Conservation (phyloP, 2,797 vertebrate genomes). For the Epinephelus coioides region DNA sequence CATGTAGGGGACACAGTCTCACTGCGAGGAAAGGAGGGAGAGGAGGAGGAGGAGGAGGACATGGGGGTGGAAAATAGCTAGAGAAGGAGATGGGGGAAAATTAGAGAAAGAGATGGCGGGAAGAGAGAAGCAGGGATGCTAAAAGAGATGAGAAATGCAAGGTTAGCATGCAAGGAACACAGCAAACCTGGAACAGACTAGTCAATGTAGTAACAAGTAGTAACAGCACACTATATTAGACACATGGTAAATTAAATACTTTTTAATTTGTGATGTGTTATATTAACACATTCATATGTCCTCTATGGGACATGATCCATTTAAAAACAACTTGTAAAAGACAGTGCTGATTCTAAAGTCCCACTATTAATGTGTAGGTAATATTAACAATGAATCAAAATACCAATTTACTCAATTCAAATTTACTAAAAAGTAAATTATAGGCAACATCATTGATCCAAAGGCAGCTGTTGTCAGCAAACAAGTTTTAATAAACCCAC, state of each 20-base stretch:
- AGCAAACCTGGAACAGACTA: neutral
- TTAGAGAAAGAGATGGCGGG: slow-evolving; percentile 13
- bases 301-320: neutral
- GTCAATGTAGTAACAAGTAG: too few species aligned
- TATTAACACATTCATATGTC: neutral
- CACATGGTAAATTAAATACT: neutral
- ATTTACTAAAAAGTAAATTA: neutral
- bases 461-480: neutral
- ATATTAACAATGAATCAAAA: neutral
- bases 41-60: slow-evolving; percentile 46
- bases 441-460: neutral
- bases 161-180: neutral
- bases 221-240: neutral
- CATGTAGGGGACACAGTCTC: slow-evolving; percentile 85
- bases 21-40: slow-evolving; percentile 53
- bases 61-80: slow-evolving; percentile 33
- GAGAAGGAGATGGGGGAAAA: slow-evolving; percentile 29
- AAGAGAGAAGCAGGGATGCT: slow-evolving; percentile 8
- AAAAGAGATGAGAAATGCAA: slow-evolving; percentile 14
- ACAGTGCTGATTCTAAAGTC: too few species aligned
- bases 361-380: too few species aligned
- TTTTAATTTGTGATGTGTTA: neutral
- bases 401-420: neutral
- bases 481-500: neutral
- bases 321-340: neutral